Evolutionary conservation across 2,888 invertebrate species (phyloP).

Genomic region (Lypha dubia): DNA sequence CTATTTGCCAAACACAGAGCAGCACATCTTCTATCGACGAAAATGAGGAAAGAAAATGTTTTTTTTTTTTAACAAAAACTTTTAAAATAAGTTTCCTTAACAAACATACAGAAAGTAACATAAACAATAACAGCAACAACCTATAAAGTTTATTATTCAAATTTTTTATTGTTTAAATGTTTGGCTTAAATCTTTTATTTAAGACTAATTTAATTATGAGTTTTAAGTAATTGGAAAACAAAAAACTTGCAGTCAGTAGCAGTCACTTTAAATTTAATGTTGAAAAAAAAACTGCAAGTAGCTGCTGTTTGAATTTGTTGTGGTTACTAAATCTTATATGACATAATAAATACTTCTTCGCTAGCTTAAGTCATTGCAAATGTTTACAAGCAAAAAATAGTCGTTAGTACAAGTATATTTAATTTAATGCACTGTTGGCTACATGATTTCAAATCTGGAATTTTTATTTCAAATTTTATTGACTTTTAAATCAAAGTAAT

Average conservation of each 20-base stretch:
- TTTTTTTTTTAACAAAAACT: conserved; percentile 9
- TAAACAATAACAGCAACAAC: background rate
- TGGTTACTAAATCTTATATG: conserved; percentile 56
- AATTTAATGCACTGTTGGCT: conserved; percentile 46
- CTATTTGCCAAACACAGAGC: conserved; percentile 23
- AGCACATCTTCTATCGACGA: conserved; percentile 33
- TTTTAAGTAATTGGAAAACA: conserved; percentile 37
- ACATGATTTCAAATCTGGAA: conserved; percentile 7
- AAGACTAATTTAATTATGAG: conserved; percentile 64
- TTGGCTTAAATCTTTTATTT: conserved; percentile 40
- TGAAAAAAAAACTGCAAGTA: conserved; percentile 25
- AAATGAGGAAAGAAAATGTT: conserved; percentile 32
- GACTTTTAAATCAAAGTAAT: background rate
- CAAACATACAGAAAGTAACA: background rate
- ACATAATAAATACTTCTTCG: conserved; percentile 48
- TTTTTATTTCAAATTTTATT: too few species aligned
- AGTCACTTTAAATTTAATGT: conserved; percentile 3
- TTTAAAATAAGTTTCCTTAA: conserved; percentile 25
- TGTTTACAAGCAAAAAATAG: background rate
- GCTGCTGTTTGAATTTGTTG: conserved; percentile 15
- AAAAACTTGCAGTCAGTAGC: background rate
- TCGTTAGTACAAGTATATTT: background rate
- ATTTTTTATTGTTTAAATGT: conserved; percentile 40
- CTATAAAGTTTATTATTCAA: conserved; percentile 16
- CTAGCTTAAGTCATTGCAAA: conserved; percentile 14